A percentile compares a stretch with the other conserved stretches of the same genome.
Conservation (phyloP, 1,140 invertebrate genomes). For the Lithobius niger region DNA sequence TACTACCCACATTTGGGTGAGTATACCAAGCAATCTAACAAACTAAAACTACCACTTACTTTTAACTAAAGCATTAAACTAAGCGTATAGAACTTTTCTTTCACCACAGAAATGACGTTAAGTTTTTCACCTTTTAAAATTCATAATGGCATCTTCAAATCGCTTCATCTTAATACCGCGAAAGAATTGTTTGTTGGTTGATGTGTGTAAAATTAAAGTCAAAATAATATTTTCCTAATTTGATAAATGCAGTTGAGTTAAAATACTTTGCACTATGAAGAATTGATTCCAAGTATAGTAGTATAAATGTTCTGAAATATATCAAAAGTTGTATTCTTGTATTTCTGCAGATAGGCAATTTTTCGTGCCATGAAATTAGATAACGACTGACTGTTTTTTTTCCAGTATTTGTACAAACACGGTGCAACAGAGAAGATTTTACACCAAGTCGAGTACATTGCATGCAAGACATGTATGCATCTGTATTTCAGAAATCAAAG, state of each 20-base stretch:
- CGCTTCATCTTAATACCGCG: neutral
- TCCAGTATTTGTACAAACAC: slow-evolving; percentile 56
- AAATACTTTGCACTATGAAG: neutral
- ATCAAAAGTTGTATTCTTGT: neutral
- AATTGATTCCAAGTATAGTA: neutral
- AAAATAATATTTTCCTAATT: too few species aligned
- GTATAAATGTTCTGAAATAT: neutral
- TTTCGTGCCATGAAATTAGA: too few species aligned
- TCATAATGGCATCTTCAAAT: neutral
- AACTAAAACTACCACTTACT: neutral
- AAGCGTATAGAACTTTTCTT: neutral
- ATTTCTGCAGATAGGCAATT: neutral
- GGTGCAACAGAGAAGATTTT: slow-evolving; percentile 53
- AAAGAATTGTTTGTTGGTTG: neutral
- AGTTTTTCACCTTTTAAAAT: neutral
- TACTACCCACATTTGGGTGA: slow-evolving; percentile 52
- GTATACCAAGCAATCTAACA: neutral
- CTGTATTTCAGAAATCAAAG: slow-evolving; percentile 53
- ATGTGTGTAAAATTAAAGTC: neutral
- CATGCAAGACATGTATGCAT: slow-evolving; percentile 49
- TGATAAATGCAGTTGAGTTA: neutral
- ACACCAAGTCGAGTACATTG: slow-evolving; percentile 43
- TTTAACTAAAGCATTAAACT: neutral
- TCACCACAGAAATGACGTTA: neutral
- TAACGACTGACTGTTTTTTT: slow-evolving; percentile 7